Percentiles rank a stretch among this genome's conserved stretches.
phyloP scores from a whole-genome alignment of 2,888 invertebrate species.

The Nomada flava region DNA sequence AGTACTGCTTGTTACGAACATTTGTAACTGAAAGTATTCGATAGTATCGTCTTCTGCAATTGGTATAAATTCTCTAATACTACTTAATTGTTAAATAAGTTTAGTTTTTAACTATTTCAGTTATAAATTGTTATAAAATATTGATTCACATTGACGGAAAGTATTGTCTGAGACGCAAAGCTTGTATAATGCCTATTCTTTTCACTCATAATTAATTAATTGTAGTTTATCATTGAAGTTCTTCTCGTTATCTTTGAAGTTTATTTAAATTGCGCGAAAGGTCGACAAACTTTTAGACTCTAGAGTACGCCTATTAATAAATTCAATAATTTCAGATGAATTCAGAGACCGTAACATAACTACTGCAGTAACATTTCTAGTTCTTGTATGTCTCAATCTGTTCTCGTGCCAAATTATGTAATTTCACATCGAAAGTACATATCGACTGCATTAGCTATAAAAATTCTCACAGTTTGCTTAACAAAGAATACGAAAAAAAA shows the following conservation, averaged over 20 bases:
- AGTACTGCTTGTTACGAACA: background rate
- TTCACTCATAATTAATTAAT: background rate
- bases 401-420: no score
- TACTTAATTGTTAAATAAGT: background rate
- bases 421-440: no score
- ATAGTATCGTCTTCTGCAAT: background rate
- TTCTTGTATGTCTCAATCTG: no score
- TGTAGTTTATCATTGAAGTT: background rate
- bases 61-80: background rate
- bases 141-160: background rate
- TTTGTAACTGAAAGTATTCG: constrained; percentile 19
- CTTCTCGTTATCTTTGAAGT: background rate
- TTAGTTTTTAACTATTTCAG: background rate
- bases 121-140: no score
- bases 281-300: no score
- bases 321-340: background rate
- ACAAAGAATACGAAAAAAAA: no score
- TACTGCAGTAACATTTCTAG: no score
- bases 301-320: background rate
- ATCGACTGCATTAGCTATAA: no score
- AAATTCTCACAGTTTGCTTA: no score
- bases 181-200: background rate
- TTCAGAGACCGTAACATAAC: no score
- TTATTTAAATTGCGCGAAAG: background rate
- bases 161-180: background rate